Evolutionary conservation across 2,113 vertebrate genomes (phyloP).

Genomic region (Cyanoliseus patagonus): DNA sequence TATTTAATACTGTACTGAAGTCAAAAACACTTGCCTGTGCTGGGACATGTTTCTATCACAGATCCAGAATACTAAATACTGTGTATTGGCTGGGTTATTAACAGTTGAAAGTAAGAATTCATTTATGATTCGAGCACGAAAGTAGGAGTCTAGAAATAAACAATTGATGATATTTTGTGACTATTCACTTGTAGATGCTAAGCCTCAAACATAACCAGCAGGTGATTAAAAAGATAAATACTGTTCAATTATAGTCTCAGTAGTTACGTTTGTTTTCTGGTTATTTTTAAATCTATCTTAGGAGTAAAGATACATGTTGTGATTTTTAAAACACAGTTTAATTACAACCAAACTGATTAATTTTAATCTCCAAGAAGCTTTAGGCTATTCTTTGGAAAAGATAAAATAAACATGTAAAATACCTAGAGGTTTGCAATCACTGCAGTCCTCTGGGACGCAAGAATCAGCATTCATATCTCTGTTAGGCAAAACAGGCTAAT

Average conservation of each 20-base stretch:
- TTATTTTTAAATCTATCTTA: conserved; percentile 6
- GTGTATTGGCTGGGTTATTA: neutral
- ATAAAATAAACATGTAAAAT: neutral
- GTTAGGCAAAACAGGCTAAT: neutral
- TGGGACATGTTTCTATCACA: neutral
- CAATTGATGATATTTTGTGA: neutral
- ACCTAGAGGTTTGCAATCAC: neutral
- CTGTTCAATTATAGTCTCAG: neutral
- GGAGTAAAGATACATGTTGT: neutral
- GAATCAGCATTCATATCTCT: neutral
- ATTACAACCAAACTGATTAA: conserved; percentile 19
- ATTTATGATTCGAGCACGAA: neutral
- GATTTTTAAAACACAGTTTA: neutral
- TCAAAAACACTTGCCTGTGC: neutral
- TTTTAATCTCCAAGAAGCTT: neutral
- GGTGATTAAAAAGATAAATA: neutral
- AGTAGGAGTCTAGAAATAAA: neutral
- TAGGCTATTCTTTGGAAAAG: neutral
- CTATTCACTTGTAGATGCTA: neutral
- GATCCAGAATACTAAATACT: neutral
- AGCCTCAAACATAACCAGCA: neutral
- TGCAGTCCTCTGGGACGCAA: neutral
- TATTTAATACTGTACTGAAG: conserved; percentile 13
- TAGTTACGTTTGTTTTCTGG: neutral
- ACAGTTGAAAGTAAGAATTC: conserved; percentile 16